Evolutionary conservation across 2,113 vertebrate genomes (phyloP).

Genomic region (Zapornia atra): DNA sequence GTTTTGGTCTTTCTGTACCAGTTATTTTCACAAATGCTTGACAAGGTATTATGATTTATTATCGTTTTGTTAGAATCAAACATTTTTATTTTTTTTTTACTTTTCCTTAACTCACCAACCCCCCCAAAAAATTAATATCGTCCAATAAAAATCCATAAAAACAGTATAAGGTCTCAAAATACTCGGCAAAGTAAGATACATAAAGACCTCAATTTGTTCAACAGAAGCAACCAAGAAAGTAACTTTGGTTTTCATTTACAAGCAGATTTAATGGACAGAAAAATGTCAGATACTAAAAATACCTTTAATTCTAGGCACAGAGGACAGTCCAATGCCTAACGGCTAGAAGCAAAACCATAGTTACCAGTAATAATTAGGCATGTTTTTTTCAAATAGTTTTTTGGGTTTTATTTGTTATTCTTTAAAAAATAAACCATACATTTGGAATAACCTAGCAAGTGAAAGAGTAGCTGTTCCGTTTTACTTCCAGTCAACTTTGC

Average conservation of each 20-base stretch:
- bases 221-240: not conserved
- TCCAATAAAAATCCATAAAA: not conserved
- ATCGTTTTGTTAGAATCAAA: not conserved
- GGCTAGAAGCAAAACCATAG: not conserved
- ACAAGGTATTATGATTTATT: not conserved
- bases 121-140: not conserved
- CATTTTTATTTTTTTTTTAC: no score
- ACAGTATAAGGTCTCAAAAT: not conserved
- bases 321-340: not conserved
- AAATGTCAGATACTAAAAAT: not conserved
- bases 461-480: not conserved
- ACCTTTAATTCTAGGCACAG: not conserved
- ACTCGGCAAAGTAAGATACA: not conserved
- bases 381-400: not conserved
- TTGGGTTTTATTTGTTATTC: not conserved
- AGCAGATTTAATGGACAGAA: not conserved
- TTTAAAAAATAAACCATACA: not conserved
- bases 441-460: not conserved
- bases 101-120: not conserved
- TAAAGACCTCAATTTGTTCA: not conserved
- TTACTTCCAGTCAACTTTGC: not conserved
- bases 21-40: not conserved
- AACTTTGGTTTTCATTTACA: not conserved
- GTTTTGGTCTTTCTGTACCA: not conserved
- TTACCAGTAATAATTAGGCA: not conserved